These are phyloP conservation scores for Otocyon megalotis DNA, from an alignment of 2,113 vertebrate genomes.

Conservation along the genomic window DNA sequence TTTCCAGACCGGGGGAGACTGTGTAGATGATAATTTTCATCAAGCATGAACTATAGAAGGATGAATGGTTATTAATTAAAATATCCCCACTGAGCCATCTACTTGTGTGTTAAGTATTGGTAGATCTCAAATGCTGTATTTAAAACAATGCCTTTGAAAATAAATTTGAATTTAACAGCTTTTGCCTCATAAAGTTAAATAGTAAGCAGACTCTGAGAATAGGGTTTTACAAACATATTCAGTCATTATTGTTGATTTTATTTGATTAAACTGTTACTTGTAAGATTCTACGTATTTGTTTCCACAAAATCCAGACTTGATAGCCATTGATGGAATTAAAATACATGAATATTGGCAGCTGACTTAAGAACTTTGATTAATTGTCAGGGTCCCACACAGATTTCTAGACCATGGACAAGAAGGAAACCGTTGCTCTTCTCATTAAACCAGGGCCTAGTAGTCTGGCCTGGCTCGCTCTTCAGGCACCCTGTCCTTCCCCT, in stretches of 20 bases:
- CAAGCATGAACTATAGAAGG: neutral
- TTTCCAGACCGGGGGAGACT: neutral
- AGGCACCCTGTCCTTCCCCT: neutral
- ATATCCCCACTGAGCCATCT: neutral
- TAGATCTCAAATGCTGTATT: neutral
- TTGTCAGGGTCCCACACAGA: neutral
- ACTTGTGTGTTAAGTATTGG: neutral
- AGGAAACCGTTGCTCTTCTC: neutral
- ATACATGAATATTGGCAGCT: neutral
- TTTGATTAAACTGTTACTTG: neutral
- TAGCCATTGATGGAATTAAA: constrained; percentile 4
- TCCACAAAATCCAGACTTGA: neutral
- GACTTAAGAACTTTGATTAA: neutral
- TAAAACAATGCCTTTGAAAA: neutral
- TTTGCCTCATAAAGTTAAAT: neutral
- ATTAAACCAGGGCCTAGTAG: neutral
- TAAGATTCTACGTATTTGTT: neutral
- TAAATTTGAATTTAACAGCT: neutral
- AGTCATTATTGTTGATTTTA: constrained; percentile 7
- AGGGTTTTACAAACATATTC: neutral
- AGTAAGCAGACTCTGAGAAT: neutral
- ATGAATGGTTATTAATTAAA: neutral
- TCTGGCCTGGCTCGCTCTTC: neutral
- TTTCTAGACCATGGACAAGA: neutral
- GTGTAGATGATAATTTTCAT: neutral